Evolutionary conservation across 1,140 invertebrate genomes (phyloP).

Genomic region (Gryllus bimaculatus): DNA sequence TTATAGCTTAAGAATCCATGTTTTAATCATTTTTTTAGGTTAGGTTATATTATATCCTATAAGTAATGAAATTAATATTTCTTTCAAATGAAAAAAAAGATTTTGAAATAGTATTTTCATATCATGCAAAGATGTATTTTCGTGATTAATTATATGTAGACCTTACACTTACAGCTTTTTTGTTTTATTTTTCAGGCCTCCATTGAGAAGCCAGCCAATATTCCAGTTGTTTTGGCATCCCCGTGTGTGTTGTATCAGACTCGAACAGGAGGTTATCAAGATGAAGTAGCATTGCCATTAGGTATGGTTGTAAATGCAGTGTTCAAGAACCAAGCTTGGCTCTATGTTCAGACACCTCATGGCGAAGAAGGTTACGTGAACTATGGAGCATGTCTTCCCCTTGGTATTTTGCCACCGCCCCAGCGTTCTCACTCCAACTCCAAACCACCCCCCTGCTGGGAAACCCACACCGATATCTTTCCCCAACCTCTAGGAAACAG

Average conservation of each 20-base stretch:
- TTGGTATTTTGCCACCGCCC: slow-evolving; percentile 53
- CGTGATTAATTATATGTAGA: no score
- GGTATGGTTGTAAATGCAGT: slow-evolving; percentile 77
- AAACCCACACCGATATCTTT: slow-evolving; percentile 66
- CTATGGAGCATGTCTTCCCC: slow-evolving; percentile 54
- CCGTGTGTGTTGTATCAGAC: slow-evolving; percentile 66
- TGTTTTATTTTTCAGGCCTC: slow-evolving; percentile 44
- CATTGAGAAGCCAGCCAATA: slow-evolving; percentile 63
- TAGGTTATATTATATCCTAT: no score
- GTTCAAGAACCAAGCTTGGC: slow-evolving; percentile 71
- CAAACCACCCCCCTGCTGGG: slow-evolving; percentile 58
- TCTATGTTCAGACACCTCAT: slow-evolving; percentile 73
- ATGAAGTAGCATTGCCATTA: slow-evolving; percentile 58
- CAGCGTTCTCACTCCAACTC: neutral
- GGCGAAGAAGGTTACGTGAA: slow-evolving; percentile 60
- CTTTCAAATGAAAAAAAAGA: no score
- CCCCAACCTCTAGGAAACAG: slow-evolving; percentile 45
- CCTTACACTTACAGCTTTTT: no score
- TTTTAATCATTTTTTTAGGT: no score
- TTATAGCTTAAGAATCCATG: no score
- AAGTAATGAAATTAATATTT: neutral
- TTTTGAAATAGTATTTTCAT: no score
- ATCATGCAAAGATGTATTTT: no score
- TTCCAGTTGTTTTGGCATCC: slow-evolving; percentile 67
- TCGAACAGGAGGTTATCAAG: slow-evolving; percentile 51